Conservation (phyloP, 2,888 invertebrate species). For the Prosapia bicincta region DNA sequence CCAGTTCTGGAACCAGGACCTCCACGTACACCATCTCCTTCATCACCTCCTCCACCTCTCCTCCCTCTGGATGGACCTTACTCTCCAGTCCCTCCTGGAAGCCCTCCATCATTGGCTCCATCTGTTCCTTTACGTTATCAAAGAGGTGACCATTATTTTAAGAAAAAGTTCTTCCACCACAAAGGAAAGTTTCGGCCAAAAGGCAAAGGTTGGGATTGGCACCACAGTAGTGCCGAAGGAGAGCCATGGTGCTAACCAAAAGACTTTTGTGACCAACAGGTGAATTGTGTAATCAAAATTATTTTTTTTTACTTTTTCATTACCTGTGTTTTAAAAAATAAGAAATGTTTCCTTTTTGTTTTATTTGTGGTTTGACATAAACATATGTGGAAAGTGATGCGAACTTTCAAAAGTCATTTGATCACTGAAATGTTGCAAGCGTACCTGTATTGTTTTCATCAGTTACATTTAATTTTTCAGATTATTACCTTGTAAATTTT, state of each 20-base stretch:
- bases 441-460: not conserved
- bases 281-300: not conserved
- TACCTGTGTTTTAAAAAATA: not conserved
- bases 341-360: not conserved
- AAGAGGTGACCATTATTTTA: conserved; percentile 64
- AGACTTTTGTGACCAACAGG: not conserved
- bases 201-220: conserved; percentile 71
- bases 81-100: conserved; percentile 43
- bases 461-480: not conserved
- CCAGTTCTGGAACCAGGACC: conserved; percentile 51
- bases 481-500: not conserved
- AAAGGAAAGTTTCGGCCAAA: conserved; percentile 67
- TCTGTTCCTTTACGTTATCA: conserved; percentile 57
- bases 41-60: conserved; percentile 42
- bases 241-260: conserved; percentile 38
- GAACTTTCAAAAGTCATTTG: not conserved
- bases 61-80: conserved; percentile 43
- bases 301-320: not conserved
- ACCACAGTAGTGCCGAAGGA: conserved; percentile 30
- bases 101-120: conserved; percentile 49
- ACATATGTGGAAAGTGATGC: not conserved
- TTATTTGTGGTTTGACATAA: not conserved
- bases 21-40: conserved; percentile 56
- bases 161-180: conserved; percentile 75
- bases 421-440: not conserved